Base-by-base conservation (phyloP, 1,140 invertebrate genomes). In the Hetaerina americana region DNA sequence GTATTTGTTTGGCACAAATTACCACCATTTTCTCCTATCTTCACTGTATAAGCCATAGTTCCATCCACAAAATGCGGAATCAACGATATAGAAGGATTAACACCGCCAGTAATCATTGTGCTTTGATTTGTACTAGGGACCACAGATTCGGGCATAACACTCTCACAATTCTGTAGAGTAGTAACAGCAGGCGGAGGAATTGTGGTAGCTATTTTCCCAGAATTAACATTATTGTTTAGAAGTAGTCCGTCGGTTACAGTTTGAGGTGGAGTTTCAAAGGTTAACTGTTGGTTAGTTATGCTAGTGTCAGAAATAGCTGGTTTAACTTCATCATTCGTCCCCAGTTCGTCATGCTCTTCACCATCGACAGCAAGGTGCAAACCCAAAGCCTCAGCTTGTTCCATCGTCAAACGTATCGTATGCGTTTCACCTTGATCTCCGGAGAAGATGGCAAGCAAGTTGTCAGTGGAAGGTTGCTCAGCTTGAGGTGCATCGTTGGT, bases 391-490 rank as follows among this genome's bases (percentile, higher is more conserved):
- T 76, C 71, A 27, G 74, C 72, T 70, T 77, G 73, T 71, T 76
- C 72, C 24, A 67, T 69, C 49, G 69, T 74, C 66, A 72, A 57
- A 15, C 72, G 72, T 72, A 71, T 71, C 26, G 75, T 75, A 49
- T 73, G 68, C 27, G 68, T 72, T 72, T 75, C 72, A 40, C 71
- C 75, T 75, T 75, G 75, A 69, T 68, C 76, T 73, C 71, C 75
- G 15, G 75, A 72, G 28, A 75, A 74, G 22, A 75, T 77, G 27
- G 75, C 75, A 66, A 76, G 72, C 49, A 70, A 72, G 72, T 71
- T 75, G 22, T 74, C 73, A 28, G 71, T 75, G 67, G 68, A 70
- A 57, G 72, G 70, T 27, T 75, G 68, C 22, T 73, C 72, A 10
- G 70, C 71, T 57, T 57, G 40, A 27, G 69, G 49, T 22, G 49